Base-by-base conservation (phyloP, 2,797 vertebrate genomes). In the Tenualosa thibaudeaui region DNA sequence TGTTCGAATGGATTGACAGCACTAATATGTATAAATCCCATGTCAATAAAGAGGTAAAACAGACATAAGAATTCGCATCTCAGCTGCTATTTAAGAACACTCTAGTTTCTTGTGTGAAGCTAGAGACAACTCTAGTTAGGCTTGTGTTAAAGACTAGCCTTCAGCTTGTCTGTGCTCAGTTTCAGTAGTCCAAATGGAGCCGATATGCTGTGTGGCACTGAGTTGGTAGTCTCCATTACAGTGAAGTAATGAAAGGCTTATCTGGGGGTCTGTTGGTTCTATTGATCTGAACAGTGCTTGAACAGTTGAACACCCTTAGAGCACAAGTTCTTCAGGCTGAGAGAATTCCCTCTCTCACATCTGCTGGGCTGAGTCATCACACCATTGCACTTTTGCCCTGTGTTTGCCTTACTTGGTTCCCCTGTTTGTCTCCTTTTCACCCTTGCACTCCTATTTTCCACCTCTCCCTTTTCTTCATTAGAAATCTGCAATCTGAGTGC, bases 241-340 rank as follows among this genome's bases (percentile, higher is more conserved):
- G 81, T n/a, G 6, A 82, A 62, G 78, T 87, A 89, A 87, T 88
- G 86, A 85, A 84, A 82, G 83, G 54, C 84, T 87, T 86, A 85
- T 85, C 62, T 51, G 31, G n/a, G 86, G 54, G 60, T 78, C 82
- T 75, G 40, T 83, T 68, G 68, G 85, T 58, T 65, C 40, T 89
- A 87, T 88, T 86, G 85, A 87, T 86, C 84, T 46, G 81, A 83
- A 65, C 56, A 62, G 84, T 84, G 65, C 86, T 86, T 54, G 68
- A 84, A 83, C 81, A 56, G 71, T 43, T 83, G 71, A 87, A 83
- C 86, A 84, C 58, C 81, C 82, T 83, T 50, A 56, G 71, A 71
- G 81, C 81, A 68, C 53, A 46, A 71, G 81, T 85, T 82, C 53
- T 49, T 19, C 84, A 50, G 31, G 54, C 81, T 85, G 75, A 83